These are phyloP conservation scores for Bothrops jararaca DNA, from an alignment of 2,113 vertebrate genomes.

Conservation along the genomic window DNA sequence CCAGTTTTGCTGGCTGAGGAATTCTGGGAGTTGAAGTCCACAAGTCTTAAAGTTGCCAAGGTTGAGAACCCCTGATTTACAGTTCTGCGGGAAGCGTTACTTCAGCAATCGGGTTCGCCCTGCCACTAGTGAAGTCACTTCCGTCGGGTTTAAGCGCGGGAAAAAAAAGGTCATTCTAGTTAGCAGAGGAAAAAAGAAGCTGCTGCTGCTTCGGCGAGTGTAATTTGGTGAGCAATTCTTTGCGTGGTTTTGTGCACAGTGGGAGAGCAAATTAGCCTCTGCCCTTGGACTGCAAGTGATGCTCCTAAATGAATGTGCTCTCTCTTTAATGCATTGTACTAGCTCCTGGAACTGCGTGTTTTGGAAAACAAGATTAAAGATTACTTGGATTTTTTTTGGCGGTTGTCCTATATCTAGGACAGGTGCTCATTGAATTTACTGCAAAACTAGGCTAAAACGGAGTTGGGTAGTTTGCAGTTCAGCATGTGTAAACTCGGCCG, in stretches of 20 bases:
- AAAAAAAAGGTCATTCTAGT: background rate
- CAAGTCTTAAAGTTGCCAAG: too few relatives aligned
- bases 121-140: background rate
- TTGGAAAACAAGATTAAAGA: background rate
- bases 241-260: background rate
- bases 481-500: background rate
- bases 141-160: slow-evolving; percentile 1
- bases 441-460: background rate
- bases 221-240: background rate
- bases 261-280: background rate
- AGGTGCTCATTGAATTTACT: background rate
- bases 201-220: background rate
- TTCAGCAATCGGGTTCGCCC: background rate
- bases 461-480: background rate
- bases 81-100: background rate
- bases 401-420: background rate
- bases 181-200: background rate
- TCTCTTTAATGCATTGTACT: background rate
- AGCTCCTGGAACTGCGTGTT: background rate
- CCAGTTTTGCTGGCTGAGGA: too few relatives aligned
- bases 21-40: too few relatives aligned
- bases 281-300: background rate
- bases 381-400: background rate
- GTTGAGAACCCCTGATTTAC: too few relatives aligned
- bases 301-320: background rate